Evolutionary conservation across 1,140 invertebrate genomes (phyloP), one percentile per base, ranked within the genome.

Genomic region (Epicauta chinensis): DNA sequence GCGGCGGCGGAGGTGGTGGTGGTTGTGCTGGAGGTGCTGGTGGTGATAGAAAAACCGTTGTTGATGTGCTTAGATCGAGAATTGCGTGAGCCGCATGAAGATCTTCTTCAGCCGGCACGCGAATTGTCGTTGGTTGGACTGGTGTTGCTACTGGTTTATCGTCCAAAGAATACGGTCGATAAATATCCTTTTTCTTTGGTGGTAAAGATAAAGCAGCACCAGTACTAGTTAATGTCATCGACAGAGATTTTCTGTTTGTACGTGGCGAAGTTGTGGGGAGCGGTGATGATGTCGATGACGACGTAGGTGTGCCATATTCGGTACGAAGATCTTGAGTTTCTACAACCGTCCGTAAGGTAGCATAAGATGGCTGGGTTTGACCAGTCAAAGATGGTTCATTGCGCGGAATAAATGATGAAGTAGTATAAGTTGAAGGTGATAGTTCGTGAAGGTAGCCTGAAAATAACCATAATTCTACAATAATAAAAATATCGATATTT

Each of bases 181-280:
- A 91, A 53, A 91, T 91, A 67, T 91, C 88, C 70, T 91, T 91
- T 70, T 91, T 90, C 67, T 91, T 91, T 0, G 88, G 88, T 29
- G 88, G 87, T 53, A 91, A 67, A 41, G 87, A 89, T 0, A 91
- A 70, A 10, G 87, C 81, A 3, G 86, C 82, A 3, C 87, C 87
- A 2, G 86, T 89, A 68, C 86, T 89, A 14, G 86, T 89, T 68
- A 86, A 90, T 64, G 85, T 89, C 82, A 88, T 84, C 3, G 84
- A 77, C 16, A 84, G 72, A 23, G 83, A 85, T 66, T 86, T 86
- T 56, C 78, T 75, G 51, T 77, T 76, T 44, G 77, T 74, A 57
- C 70, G 71, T 58, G 73, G 73, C 72, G 65, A 59, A 70, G 70
- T 55, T 72, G 67, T 52, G 68, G 69, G 42, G 68, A 69, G 35